phyloP scores from a whole-genome alignment of 2,888 invertebrate species.

The Fragum sueziense region DNA sequence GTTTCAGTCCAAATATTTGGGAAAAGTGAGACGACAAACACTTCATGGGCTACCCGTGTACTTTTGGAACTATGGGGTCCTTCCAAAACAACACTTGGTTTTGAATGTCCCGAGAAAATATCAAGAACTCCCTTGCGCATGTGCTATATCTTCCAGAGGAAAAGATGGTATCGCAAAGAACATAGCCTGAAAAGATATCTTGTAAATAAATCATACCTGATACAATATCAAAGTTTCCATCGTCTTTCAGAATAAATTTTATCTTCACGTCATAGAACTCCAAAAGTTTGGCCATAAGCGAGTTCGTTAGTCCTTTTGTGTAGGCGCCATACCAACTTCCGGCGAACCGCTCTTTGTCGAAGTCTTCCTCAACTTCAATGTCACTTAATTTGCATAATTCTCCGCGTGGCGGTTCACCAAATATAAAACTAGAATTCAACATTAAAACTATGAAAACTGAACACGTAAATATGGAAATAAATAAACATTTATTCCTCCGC shows the following conservation, averaged over 20 bases:
- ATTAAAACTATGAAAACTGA: constrained; percentile 28
- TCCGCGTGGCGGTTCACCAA: constrained; percentile 18
- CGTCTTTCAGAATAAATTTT: constrained; percentile 41
- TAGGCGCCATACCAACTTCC: constrained; percentile 53
- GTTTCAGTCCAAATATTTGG: too few species aligned
- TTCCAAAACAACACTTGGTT: too few species aligned
- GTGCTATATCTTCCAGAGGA: too few species aligned
- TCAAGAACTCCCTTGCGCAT: too few species aligned
- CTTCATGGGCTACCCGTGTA: too few species aligned
- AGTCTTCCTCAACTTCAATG: constrained; percentile 43
- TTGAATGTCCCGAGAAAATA: too few species aligned
- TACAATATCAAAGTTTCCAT: constrained; percentile 41
- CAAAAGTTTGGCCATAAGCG: constrained; percentile 37
- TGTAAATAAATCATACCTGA: too few species aligned
- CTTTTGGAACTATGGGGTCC: too few species aligned
- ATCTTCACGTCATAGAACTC: constrained; percentile 57
- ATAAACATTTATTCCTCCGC: constrained; percentile 47
- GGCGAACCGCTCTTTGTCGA: constrained; percentile 47
- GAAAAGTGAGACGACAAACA: too few species aligned
- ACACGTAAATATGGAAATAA: constrained; percentile 18
- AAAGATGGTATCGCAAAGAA: too few species aligned
- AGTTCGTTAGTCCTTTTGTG: constrained; percentile 53
- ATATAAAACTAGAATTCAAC: constrained; percentile 33
- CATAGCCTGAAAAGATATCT: too few species aligned
- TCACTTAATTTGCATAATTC: constrained; percentile 54